Evolutionary conservation across 2,113 vertebrate genomes (phyloP).

Genomic region (Heptranchias perlo): DNA sequence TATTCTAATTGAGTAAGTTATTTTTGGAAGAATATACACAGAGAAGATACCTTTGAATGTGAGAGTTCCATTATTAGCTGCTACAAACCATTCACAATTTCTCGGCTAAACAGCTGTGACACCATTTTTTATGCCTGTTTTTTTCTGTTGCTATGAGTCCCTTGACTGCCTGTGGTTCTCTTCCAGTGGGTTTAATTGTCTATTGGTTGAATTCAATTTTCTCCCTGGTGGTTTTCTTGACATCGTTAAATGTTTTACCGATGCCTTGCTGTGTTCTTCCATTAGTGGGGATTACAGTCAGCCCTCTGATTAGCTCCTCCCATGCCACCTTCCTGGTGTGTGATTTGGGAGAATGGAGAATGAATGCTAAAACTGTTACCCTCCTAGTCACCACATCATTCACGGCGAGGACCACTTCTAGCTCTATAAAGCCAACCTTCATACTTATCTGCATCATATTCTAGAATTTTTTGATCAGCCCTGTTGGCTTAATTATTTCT

Average conservation of each 20-base stretch:
- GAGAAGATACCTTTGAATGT: not conserved
- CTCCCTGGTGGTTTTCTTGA: slow-evolving; percentile 7
- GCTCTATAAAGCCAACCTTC: not conserved
- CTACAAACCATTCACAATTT: not conserved
- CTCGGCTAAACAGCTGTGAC: not conserved
- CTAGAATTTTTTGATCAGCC: not conserved
- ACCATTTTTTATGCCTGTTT: not conserved
- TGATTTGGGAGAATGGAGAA: not conserved
- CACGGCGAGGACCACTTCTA: not conserved
- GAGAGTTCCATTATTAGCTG: not conserved
- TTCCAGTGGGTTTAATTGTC: not conserved
- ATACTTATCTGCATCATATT: not conserved
- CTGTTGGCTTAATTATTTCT: not conserved
- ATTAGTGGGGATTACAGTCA: not conserved
- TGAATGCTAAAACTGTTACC: not conserved
- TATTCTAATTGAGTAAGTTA: not conserved
- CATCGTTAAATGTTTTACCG: not conserved
- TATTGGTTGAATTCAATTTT: not conserved
- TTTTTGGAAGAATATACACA: not conserved
- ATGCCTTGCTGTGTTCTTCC: not conserved
- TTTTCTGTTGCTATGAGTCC: not conserved
- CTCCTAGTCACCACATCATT: not conserved
- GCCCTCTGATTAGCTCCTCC: not conserved
- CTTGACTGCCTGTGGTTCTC: not conserved
- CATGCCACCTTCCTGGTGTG: not conserved